Conservation (phyloP, 2,113 vertebrate species). For the Mus spicilegus region DNA sequence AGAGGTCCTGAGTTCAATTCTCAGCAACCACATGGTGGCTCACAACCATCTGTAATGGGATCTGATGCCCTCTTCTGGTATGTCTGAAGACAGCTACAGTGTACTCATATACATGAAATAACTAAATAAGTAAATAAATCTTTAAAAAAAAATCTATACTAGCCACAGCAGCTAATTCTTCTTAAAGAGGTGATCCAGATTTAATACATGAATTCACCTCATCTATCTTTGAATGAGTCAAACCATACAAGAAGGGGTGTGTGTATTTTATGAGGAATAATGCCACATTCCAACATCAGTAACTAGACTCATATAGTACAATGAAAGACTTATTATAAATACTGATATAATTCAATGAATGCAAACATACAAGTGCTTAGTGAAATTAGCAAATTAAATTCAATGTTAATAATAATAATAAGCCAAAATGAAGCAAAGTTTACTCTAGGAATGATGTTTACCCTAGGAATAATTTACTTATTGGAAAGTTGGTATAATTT, state of each 20-base stretch:
- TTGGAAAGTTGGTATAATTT: background rate
- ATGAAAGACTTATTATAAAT: background rate
- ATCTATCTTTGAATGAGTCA: background rate
- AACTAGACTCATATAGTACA: background rate
- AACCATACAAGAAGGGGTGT: background rate
- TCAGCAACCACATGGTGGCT: too few species aligned
- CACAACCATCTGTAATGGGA: too few species aligned
- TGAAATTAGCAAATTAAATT: constrained; percentile 44
- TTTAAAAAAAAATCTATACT: background rate
- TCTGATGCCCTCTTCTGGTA: too few species aligned
- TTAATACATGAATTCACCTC: background rate
- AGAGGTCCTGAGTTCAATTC: too few species aligned
- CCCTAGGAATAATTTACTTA: background rate
- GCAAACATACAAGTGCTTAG: background rate
- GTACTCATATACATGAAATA: too few species aligned
- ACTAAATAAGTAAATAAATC: too few species aligned
- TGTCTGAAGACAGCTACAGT: too few species aligned
- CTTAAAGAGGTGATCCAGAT: background rate
- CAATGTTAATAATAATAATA: background rate
- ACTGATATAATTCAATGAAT: background rate
- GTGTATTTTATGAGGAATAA: background rate
- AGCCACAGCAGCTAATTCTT: background rate
- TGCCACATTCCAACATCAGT: background rate
- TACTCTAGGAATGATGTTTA: background rate
- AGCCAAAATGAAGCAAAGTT: background rate